These are phyloP conservation scores for Oeneis ivallda DNA, from an alignment of 2,888 invertebrate species.

Conservation along the genomic window DNA sequence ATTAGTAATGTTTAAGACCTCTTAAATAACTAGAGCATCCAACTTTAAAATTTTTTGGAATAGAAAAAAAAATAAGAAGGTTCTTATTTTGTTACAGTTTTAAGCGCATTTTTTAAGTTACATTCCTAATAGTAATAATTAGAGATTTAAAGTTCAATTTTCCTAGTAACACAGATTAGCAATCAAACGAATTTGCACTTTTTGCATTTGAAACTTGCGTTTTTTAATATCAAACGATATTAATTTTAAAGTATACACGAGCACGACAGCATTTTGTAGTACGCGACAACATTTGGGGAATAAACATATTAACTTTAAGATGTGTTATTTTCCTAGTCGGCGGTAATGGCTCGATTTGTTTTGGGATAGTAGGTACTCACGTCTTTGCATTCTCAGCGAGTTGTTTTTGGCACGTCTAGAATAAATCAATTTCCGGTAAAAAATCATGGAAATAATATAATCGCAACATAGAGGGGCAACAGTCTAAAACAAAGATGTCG, in stretches of 20 bases:
- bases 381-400: too few species aligned
- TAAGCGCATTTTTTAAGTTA: slow-evolving; percentile 15
- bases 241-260: too few species aligned
- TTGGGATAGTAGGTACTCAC: background rate
- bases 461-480: background rate
- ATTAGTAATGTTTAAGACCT: background rate
- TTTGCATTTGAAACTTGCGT: too few species aligned
- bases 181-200: background rate
- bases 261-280: too few species aligned
- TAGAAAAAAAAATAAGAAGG: background rate
- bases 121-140: slow-evolving; percentile 8
- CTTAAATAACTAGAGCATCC: background rate
- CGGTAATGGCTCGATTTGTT: too few species aligned
- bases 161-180: background rate
- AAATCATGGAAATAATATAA: background rate
- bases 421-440: too few species aligned
- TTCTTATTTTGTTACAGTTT: background rate
- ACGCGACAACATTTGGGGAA: too few species aligned
- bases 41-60: background rate
- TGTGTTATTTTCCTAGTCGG: too few species aligned
- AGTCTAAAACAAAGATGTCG: background rate
- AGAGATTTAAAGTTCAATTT: background rate
- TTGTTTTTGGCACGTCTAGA: too few species aligned
- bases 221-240: too few species aligned
- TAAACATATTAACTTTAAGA: too few species aligned